Evolutionary conservation across 2,888 invertebrate genomes (phyloP).

Genomic region (Leptinotarsa tumamoca): DNA sequence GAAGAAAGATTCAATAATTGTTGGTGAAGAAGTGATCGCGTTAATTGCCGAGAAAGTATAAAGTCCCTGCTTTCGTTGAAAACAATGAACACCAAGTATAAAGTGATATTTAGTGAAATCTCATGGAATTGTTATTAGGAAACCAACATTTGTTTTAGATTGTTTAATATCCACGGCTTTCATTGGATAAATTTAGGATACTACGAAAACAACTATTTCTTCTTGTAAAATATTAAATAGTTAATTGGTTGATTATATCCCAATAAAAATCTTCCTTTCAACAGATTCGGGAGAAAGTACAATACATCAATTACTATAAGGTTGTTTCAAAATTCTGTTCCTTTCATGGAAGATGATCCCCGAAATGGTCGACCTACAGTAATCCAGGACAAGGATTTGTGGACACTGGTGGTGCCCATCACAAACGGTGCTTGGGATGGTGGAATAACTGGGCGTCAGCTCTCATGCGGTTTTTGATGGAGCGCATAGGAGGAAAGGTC

Average conservation of each 20-base stretch:
- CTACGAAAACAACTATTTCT: not conserved
- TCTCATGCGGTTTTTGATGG: no score
- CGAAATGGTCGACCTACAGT: no score
- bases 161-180: not conserved
- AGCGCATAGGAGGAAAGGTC: no score
- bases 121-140: not conserved
- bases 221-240: not conserved
- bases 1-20: not conserved
- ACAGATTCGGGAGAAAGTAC: slow-evolving; percentile 2
- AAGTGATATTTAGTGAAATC: not conserved
- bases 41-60: no score
- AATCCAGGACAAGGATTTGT: no score
- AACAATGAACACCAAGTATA: no score
- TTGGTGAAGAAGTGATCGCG: not conserved
- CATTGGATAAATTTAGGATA: not conserved
- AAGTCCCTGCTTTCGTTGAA: no score
- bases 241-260: not conserved
- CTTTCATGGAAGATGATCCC: no score
- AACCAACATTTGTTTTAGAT: not conserved
- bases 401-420: no score
- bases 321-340: no score
- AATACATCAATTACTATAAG: not conserved
- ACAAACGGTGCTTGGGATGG: no score
- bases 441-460: no score
- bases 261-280: not conserved